Base-by-base conservation (phyloP, 2,113 vertebrate species). In the Phrynocephalus versicolor region DNA sequence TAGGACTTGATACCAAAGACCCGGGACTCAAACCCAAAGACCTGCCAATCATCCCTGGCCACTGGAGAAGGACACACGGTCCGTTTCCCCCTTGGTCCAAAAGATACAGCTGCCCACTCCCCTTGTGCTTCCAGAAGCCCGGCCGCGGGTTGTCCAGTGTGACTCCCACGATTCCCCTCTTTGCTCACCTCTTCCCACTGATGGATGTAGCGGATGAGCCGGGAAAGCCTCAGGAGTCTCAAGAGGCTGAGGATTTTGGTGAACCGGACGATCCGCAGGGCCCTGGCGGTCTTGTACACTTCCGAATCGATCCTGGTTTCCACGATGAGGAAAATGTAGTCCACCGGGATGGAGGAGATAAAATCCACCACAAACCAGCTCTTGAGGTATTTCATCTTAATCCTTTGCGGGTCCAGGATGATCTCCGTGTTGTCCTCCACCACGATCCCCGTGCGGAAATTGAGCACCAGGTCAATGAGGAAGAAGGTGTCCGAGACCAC, bases 361-460 rank as follows among this genome's bases (percentile, higher is more conserved):
- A 99, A 99, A 95, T 99, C 99, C 89, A 99, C 99, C 91, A 99
- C 97, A 2, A 99, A 99, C 99, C 99, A 99, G 91, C 98, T 99
- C 87, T 98, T 97, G 92, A 99, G 95, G 93, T 99, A 99, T 88
- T 99, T 99, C 95, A 99, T 98, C 94, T 99, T 99, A 90, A 99
- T 99, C 92, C 98, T 95, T 91, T 98, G 98, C 0, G 98, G 99
- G 92, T 99, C 99, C 73, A 99, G 95, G 93, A 99, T 99, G 93
- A 99, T 99, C 94, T 99, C 99, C 0, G 99, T 99, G 95, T 99
- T 99, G 96, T 99, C 99, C 93, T 99, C 99, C 85, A 99, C 98
- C 88, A 99, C 98, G 0, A 99, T 99, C 77, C 99, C 99, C 0
- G 99, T 99, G 91, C 99, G 97, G 95, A 99, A 99, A 96, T 99